Conservation (phyloP, 2,113 vertebrate species). For the Oncorhynchus tshawytscha region DNA sequence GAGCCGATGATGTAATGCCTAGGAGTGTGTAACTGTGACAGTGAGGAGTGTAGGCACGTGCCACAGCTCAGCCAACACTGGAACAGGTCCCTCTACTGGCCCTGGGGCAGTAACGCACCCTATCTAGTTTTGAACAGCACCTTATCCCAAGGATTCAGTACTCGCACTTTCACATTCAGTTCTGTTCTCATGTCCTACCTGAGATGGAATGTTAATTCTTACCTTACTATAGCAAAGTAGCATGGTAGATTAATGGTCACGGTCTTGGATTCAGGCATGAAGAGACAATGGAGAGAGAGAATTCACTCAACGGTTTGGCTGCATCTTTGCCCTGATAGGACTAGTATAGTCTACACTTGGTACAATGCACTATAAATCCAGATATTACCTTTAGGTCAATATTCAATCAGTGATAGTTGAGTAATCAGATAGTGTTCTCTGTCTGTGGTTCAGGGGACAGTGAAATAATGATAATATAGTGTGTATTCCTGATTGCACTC, state of each 20-base stretch:
- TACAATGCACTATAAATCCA: neutral
- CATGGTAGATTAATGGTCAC: neutral
- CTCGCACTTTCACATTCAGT: neutral
- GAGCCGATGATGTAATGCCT: slow-evolving; percentile 62
- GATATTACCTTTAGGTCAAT: neutral
- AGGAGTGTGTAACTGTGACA: slow-evolving; percentile 50
- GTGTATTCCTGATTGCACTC: no score
- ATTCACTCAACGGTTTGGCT: neutral
- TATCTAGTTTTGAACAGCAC: neutral
- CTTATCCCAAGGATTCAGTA: neutral
- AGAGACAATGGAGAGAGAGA: neutral
- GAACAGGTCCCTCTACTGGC: slow-evolving; percentile 35
- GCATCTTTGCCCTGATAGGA: neutral
- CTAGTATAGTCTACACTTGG: neutral
- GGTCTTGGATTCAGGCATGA: neutral
- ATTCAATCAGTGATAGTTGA: neutral
- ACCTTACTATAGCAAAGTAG: neutral
- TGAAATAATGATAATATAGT: no score
- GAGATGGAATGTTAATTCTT: neutral
- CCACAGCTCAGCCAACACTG: slow-evolving; percentile 36
- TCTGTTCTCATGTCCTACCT: neutral
- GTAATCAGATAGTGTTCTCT: neutral
- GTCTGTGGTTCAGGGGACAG: neutral
- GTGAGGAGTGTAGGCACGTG: slow-evolving; percentile 55
- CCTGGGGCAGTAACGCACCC: slow-evolving; percentile 23